Conservation (phyloP, 1,140 invertebrate genomes). For the Dendroctonus ponderosae region DNA sequence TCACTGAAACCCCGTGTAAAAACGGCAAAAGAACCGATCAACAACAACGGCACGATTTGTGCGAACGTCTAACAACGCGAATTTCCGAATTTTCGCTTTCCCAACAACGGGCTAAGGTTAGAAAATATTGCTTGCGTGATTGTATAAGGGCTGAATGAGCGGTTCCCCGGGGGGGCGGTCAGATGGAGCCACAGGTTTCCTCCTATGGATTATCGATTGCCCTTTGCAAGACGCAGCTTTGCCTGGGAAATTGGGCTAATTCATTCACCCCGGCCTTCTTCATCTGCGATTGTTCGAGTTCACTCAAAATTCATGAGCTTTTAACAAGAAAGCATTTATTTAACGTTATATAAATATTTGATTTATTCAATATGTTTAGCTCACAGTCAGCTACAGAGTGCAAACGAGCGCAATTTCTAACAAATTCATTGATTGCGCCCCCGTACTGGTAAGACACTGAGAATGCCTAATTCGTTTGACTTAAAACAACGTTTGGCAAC, state of each 20-base stretch:
- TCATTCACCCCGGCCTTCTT: not conserved
- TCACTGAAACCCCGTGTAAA: constrained; percentile 21
- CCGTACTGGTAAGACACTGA: not conserved
- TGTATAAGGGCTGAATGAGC: constrained; percentile 11
- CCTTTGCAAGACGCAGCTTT: constrained; percentile 7
- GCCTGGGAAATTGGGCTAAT: constrained; percentile 12
- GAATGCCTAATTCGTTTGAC: not conserved
- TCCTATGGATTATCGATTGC: constrained; percentile 18
- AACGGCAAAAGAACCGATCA: not conserved
- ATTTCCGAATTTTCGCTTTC: not conserved
- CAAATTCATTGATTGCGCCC: not conserved
- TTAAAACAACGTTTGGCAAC: not conserved
- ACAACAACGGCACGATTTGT: not conserved
- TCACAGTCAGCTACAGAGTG: not conserved
- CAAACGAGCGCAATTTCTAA: not conserved
- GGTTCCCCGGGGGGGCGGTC: not conserved
- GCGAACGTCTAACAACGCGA: not conserved
- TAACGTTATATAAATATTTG: not conserved
- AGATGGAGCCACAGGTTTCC: constrained; percentile 29
- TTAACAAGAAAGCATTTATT: not conserved
- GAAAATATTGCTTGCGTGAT: constrained; percentile 25
- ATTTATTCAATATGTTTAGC: not conserved
- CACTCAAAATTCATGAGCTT: not conserved
- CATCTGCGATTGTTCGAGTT: not conserved
- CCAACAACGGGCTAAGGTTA: constrained; percentile 21